Evolutionary conservation across 2,888 invertebrate genomes (phyloP).

Genomic region (Apodemia hepburni): DNA sequence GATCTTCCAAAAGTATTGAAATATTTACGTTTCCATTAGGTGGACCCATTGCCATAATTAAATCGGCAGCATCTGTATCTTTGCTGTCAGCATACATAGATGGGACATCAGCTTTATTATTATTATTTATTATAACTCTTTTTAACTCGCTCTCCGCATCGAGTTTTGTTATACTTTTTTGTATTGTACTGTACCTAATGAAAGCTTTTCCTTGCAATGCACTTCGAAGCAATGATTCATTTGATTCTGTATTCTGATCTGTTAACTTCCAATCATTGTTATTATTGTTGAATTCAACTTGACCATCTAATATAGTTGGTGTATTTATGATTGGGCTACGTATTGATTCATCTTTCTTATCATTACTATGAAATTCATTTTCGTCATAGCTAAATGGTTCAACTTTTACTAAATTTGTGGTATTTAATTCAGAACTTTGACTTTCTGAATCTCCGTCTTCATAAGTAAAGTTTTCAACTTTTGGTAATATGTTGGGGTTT

Average conservation of each 20-base stretch:
- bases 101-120: conserved; percentile 75
- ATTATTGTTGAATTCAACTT: conserved; percentile 83
- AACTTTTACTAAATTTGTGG: conserved; percentile 78
- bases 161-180: conserved; percentile 72
- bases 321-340: conserved; percentile 69
- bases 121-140: conserved; percentile 66
- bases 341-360: conserved; percentile 64
- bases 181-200: conserved; percentile 77
- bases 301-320: conserved; percentile 72
- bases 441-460: conserved; percentile 91
- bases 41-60: conserved; percentile 65
- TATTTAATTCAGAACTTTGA: conserved; percentile 84
- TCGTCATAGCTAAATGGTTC: conserved; percentile 68
- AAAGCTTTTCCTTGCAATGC: conserved; percentile 90
- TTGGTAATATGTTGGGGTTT: conserved; percentile 78
- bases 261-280: conserved; percentile 92
- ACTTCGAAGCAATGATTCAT: conserved; percentile 89
- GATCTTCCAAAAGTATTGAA: conserved; percentile 72
- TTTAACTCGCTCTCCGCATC: conserved; percentile 61
- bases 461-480: conserved; percentile 86
- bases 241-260: conserved; percentile 83
- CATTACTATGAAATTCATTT: conserved; percentile 55
- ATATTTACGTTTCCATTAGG: conserved; percentile 66
- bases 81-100: conserved; percentile 76
- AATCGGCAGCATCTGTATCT: conserved; percentile 54